Evolutionary conservation across 1,140 invertebrate species (phyloP).

Genomic region (Drosophila sulfurigaster): DNA sequence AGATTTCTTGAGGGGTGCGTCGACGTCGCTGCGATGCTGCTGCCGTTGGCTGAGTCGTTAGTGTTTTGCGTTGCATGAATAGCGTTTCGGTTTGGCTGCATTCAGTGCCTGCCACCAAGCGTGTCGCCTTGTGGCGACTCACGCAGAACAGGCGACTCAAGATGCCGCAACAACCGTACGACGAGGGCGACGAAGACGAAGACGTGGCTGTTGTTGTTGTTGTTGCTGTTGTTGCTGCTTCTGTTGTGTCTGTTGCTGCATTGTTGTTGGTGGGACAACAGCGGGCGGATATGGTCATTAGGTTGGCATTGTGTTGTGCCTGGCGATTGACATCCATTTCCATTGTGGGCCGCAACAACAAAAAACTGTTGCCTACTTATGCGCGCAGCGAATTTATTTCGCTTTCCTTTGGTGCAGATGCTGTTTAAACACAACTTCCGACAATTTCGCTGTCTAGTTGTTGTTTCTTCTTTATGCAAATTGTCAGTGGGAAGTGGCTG

Average conservation of each 20-base stretch:
- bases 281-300: constrained; percentile 83
- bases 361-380: constrained; percentile 70
- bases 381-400: constrained; percentile 44
- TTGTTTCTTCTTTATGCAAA: constrained; percentile 60
- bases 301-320: constrained; percentile 67
- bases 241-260: constrained; percentile 27
- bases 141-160: constrained; percentile 74
- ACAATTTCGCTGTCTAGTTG: constrained; percentile 33
- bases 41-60: constrained; percentile 60
- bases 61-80: constrained; percentile 52
- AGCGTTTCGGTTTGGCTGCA: constrained; percentile 57
- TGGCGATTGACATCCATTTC: constrained; percentile 79
- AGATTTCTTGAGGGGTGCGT: constrained; percentile 89
- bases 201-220: constrained; percentile 14
- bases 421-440: constrained; percentile 39
- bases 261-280: constrained; percentile 69
- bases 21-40: constrained; percentile 51
- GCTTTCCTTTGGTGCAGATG: constrained; percentile 19
- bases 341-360: constrained; percentile 49
- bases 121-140: constrained; percentile 67
- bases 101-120: constrained; percentile 69
- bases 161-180: constrained; percentile 77
- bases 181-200: constrained; percentile 15
- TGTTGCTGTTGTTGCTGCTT: constrained; percentile 15
- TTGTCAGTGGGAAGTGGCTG: constrained; percentile 41